These are phyloP conservation scores for Circaetus gallicus DNA, from an alignment of 2,113 vertebrate species.

Conservation along the genomic window DNA sequence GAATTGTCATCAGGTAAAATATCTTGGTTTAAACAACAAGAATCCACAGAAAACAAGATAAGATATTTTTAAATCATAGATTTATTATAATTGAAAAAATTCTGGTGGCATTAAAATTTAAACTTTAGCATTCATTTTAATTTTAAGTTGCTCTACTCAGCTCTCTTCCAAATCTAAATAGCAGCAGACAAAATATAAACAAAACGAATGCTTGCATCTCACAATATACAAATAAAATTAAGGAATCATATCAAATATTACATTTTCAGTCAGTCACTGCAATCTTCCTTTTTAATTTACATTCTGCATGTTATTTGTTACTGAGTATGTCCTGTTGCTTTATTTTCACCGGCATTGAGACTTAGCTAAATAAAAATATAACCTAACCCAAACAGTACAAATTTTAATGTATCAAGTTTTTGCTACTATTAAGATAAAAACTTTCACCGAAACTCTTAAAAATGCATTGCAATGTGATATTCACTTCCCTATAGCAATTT, in stretches of 20 bases:
- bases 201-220: neutral
- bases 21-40: neutral
- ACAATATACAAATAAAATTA: neutral
- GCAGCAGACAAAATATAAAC: neutral
- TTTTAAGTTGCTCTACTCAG: neutral
- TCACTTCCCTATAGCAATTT: neutral
- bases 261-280: neutral
- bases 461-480: neutral
- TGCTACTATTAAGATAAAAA: neutral
- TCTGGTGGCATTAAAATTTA: neutral
- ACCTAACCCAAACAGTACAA: neutral
- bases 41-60: neutral
- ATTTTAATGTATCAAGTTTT: neutral
- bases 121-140: neutral
- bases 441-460: neutral
- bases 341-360: neutral
- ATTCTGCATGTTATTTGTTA: neutral
- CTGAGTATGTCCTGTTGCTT: neutral
- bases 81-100: neutral
- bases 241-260: neutral
- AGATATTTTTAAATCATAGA: neutral
- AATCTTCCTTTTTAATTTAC: neutral
- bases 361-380: neutral
- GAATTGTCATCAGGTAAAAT: neutral
- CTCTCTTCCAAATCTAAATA: neutral